A percentile compares a stretch with the other conserved stretches of the same genome.
These are phyloP conservation scores for Leucophenga varia DNA, from an alignment of 1,140 invertebrate genomes.

Conservation along the genomic window DNA sequence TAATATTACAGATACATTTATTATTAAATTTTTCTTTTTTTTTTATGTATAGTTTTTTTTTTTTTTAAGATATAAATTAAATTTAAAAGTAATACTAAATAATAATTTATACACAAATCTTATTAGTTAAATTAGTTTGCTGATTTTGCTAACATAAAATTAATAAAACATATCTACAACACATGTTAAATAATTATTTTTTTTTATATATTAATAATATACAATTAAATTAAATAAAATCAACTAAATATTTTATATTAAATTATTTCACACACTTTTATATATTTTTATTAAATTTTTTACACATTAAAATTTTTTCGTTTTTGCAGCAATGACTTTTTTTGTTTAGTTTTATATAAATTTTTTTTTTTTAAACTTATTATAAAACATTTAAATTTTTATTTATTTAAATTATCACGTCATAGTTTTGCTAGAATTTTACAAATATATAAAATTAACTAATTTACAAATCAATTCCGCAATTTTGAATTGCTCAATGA, in stretches of 20 bases:
- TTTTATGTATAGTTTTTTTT: constrained; percentile 15
- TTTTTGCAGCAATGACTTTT: constrained; percentile 8
- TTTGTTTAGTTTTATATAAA: constrained; percentile 11
- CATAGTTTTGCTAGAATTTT: not conserved
- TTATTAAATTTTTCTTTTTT: constrained; percentile 16
- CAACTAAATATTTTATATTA: no score
- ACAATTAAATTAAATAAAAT: no score
- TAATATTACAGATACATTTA: constrained; percentile 14
- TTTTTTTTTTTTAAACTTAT: constrained; percentile 1
- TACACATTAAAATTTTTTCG: no score
- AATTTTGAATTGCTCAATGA: constrained; percentile 8
- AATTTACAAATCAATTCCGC: not conserved
- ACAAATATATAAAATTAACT: not conserved
- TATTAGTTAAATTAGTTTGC: no score
- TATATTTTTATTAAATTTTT: constrained; percentile 40
- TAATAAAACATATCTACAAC: no score
- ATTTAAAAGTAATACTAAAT: no score
- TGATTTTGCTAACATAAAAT: no score
- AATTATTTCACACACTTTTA: constrained; percentile 32
- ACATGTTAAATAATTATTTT: no score
- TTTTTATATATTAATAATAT: no score
- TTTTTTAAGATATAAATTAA: no score
- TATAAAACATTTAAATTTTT: constrained; percentile 1
- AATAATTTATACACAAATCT: no score
- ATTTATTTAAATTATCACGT: constrained; percentile 8